Base-by-base conservation (phyloP, 1,140 invertebrate genomes). In the Cotesia typhae region DNA sequence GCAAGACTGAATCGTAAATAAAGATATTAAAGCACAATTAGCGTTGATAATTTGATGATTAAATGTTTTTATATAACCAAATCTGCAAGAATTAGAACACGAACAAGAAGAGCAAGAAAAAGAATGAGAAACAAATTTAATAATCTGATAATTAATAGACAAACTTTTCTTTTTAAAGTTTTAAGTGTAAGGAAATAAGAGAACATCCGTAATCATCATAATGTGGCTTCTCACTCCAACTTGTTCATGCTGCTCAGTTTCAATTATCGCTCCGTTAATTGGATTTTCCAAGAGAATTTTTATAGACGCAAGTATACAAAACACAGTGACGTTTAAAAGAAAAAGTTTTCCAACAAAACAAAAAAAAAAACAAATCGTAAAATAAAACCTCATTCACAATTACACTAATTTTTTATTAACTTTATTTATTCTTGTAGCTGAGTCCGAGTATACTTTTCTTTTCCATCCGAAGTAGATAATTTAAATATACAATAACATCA, bases 191-290 rank as follows among this genome's bases (percentile, higher is more conserved):
- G 38, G 36, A 65, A 65, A 65, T 65, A 65, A 41, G 36, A 65
- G 63, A 14, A 41, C 63, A 65, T 65, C n/a, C 38, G 36, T 37
- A 65, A 65, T 65, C 36, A 65, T 65, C 63, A 65, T 65, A 65
- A 65, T 37, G 37, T 38, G 36, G 63, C 63, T 41, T 65, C 36
- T 65, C 35, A 20, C 38, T 65, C n/a, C 63, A 14, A n/a, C n/a
- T 9, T 4, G 37, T 36, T 65, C 38, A 65, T 65, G 63, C 63
- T 37, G 63, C 63, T 65, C 63, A 65, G 63, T 65, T 65, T 65
- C 63, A 65, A 65, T 65, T 65, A 65, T 65, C 63, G 63, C 63
- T 65, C 63, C 38, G 17, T 38, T 65, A 65, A 65, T 65, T 65
- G 63, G 63, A 41, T 65, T 65, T 20, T 38, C 63, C 36, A 14